A percentile compares a stretch with the other conserved stretches of the same genome.
phyloP scores from a whole-genome alignment of 1,140 invertebrate genomes.

The Capitella teleta region DNA sequence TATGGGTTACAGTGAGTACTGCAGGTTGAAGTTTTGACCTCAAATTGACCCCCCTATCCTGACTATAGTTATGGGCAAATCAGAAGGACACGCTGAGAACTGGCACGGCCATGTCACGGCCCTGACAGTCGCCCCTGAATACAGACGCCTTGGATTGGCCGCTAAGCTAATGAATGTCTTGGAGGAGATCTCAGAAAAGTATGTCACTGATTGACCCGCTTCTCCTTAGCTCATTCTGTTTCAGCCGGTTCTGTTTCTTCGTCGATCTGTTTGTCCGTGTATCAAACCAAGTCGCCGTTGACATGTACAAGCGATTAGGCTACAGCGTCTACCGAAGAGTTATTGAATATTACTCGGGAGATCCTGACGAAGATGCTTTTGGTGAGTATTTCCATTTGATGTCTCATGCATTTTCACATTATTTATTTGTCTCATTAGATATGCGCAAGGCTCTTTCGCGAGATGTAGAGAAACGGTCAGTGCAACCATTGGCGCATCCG shows the following conservation, averaged over 20 bases:
- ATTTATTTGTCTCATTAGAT: constrained; percentile 55
- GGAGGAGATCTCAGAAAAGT: constrained; percentile 78
- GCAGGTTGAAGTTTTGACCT: no score
- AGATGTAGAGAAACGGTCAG: constrained; percentile 83
- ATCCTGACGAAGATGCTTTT: constrained; percentile 94
- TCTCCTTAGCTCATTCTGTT: constrained; percentile 24
- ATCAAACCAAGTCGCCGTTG: constrained; percentile 91
- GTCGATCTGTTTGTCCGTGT: constrained; percentile 98
- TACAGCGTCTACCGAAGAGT: constrained; percentile 88
- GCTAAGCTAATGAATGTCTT: constrained; percentile 88
- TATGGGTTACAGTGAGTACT: constrained; percentile 91
- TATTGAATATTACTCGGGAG: constrained; percentile 77
- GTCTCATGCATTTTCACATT: constrained; percentile 15
- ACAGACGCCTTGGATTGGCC: constrained; percentile 78
- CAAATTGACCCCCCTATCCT: not conserved
- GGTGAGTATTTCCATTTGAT: constrained; percentile 48
- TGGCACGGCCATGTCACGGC: constrained; percentile 99
- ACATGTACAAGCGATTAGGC: constrained; percentile 92
- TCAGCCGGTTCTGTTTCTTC: constrained; percentile 88
- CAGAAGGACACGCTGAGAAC: constrained; percentile 84
- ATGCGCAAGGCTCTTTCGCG: constrained; percentile 94
- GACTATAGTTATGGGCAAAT: constrained; percentile 95
- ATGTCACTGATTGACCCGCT: not conserved
- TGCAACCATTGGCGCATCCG: constrained; percentile 84
- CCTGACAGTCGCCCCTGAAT: constrained; percentile 89